Percentiles rank a stretch among this genome's conserved stretches.
Evolutionary conservation across 2,888 invertebrate species (phyloP).

Genomic region (Orthosia incerta): DNA sequence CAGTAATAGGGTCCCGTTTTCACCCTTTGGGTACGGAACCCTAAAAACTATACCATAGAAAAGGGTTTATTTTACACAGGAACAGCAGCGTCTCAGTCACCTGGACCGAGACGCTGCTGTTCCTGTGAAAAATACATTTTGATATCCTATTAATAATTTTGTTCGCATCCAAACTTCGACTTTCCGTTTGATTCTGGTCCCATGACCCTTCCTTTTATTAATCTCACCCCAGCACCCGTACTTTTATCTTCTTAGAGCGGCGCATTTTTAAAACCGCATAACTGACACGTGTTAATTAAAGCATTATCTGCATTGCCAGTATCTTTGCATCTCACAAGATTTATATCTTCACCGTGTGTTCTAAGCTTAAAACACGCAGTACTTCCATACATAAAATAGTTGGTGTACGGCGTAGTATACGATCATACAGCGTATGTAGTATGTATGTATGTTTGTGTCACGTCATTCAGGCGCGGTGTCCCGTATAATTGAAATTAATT

Average conservation of each 20-base stretch:
- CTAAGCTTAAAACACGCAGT: constrained; percentile 19
- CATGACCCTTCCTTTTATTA: too few relatives aligned
- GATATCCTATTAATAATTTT: too few relatives aligned
- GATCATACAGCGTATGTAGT: background rate
- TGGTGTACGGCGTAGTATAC: constrained; percentile 2
- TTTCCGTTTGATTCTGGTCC: too few relatives aligned
- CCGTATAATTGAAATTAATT: constrained; percentile 72
- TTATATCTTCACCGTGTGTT: background rate
- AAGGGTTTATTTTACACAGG: too few relatives aligned
- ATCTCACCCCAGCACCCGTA: too few relatives aligned
- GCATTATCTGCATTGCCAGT: background rate
- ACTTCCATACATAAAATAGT: constrained; percentile 5
- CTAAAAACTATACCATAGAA: too few relatives aligned
- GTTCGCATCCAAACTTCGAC: too few relatives aligned
- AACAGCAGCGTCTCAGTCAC: too few relatives aligned
- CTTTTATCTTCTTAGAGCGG: background rate
- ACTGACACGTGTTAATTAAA: background rate
- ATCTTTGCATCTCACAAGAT: constrained; percentile 6
- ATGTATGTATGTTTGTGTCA: constrained; percentile 20
- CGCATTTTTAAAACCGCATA: background rate
- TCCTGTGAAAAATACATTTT: too few relatives aligned
- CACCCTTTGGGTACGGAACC: too few relatives aligned
- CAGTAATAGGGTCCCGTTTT: too few relatives aligned
- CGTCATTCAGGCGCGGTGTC: constrained; percentile 47
- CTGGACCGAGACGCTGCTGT: too few relatives aligned